phyloP scores from a whole-genome alignment of 2,797 vertebrate genomes.

The Morus bassanus region DNA sequence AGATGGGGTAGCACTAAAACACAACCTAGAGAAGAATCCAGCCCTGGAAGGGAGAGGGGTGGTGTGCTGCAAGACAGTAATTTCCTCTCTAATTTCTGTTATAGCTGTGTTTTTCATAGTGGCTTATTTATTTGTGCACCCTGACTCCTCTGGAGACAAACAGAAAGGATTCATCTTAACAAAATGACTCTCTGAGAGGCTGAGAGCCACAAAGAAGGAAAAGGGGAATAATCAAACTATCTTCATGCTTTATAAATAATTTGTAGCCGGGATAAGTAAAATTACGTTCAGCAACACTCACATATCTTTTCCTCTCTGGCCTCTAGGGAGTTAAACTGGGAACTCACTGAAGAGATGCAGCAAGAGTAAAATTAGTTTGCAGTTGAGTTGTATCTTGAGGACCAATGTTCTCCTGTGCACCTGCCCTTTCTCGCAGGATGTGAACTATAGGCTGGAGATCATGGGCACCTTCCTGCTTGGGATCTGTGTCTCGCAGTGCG shows the following conservation, averaged over 20 bases:
- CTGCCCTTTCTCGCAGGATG: background rate
- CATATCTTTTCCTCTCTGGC: background rate
- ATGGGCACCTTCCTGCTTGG: rapidly evolving
- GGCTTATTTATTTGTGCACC: background rate
- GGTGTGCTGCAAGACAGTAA: background rate
- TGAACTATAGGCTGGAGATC: background rate
- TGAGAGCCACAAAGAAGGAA: background rate
- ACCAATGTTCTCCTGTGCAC: background rate
- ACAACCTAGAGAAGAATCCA: background rate
- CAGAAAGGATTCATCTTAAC: background rate
- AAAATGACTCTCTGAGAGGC: background rate
- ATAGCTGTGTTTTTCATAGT: background rate
- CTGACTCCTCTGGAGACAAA: background rate
- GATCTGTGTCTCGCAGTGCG: background rate
- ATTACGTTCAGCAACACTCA: background rate
- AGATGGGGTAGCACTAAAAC: background rate
- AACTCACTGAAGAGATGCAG: background rate
- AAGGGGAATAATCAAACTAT: background rate
- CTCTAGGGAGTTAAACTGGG: background rate
- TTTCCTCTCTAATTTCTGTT: background rate
- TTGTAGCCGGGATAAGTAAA: background rate
- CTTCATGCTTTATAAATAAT: background rate
- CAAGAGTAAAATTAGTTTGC: background rate
- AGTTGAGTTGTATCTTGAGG: background rate
- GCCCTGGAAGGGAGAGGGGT: background rate